Percentiles rank a stretch among this genome's conserved stretches.
Evolutionary conservation across 2,888 invertebrate species (phyloP).

Genomic region (Chalcis sispes): DNA sequence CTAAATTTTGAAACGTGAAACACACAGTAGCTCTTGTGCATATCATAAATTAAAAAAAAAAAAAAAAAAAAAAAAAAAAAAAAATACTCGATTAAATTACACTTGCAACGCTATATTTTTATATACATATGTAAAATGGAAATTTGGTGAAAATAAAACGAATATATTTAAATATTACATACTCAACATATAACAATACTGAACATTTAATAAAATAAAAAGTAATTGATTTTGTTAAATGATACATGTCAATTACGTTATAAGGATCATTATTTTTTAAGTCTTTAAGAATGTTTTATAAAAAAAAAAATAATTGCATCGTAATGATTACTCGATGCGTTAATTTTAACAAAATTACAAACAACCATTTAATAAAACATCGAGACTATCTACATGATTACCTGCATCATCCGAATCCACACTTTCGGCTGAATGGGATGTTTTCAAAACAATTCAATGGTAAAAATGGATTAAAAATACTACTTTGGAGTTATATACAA

Average conservation of each 20-base stretch:
- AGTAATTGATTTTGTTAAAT: too few relatives aligned
- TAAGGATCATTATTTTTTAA: conserved; percentile 3
- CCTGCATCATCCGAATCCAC: conserved; percentile 75
- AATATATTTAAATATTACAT: too few relatives aligned
- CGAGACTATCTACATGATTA: conserved; percentile 63
- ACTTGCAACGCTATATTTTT: too few relatives aligned
- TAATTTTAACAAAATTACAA: not conserved
- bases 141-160: too few relatives aligned
- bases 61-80: not conserved
- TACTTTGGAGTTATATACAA: conserved; percentile 46
- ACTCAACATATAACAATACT: too few relatives aligned
- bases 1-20: not conserved
- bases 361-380: conserved; percentile 13
- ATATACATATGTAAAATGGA: too few relatives aligned
- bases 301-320: too few relatives aligned
- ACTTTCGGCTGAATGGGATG: conserved; percentile 70
- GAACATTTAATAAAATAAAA: too few relatives aligned
- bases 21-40: not conserved
- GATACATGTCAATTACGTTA: too few relatives aligned
- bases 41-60: too few relatives aligned
- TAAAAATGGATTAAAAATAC: conserved; percentile 40
- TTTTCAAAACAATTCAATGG: conserved; percentile 34
- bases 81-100: too few relatives aligned
- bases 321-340: too few relatives aligned
- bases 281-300: not conserved